Evolutionary conservation across 2,113 vertebrate species (phyloP).

Genomic region (Eclectus roratus): DNA sequence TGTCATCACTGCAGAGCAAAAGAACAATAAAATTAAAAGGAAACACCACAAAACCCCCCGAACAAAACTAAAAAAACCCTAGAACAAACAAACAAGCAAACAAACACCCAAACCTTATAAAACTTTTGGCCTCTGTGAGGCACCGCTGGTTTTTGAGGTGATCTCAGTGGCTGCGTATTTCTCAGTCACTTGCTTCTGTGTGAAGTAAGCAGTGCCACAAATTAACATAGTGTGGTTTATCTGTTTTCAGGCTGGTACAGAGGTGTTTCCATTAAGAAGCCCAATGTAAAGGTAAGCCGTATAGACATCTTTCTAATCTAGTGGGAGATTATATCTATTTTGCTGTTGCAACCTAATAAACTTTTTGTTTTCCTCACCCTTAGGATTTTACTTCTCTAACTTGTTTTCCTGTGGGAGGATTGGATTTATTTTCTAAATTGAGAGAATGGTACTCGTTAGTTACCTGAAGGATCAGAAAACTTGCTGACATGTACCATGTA

Average conservation of each 20-base stretch:
- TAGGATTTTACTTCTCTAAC: neutral
- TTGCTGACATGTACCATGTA: neutral
- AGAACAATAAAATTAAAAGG: neutral
- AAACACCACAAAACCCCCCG: neutral
- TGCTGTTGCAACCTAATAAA: neutral
- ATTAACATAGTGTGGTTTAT: slow-evolving; percentile 30
- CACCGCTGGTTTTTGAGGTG: neutral
- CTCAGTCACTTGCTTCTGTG: neutral
- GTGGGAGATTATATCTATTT: neutral
- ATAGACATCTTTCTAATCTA: neutral
- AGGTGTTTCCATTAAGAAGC: slow-evolving; percentile 91
- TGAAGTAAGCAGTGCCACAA: neutral
- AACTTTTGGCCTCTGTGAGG: neutral
- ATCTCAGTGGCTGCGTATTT: neutral
- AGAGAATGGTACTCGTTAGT: neutral
- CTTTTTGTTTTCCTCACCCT: neutral
- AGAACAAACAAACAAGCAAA: neutral
- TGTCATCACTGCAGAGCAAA: neutral
- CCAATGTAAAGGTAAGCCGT: slow-evolving; percentile 86
- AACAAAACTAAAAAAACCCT: neutral
- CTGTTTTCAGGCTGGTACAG: slow-evolving; percentile 91
- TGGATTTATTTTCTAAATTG: neutral
- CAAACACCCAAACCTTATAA: neutral
- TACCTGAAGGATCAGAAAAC: neutral
- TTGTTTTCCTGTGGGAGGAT: neutral